Evolutionary conservation across 2,888 invertebrate species (phyloP), one percentile per base, ranked within the genome.

Genomic region (Pristionchus fissidentatus): DNA sequence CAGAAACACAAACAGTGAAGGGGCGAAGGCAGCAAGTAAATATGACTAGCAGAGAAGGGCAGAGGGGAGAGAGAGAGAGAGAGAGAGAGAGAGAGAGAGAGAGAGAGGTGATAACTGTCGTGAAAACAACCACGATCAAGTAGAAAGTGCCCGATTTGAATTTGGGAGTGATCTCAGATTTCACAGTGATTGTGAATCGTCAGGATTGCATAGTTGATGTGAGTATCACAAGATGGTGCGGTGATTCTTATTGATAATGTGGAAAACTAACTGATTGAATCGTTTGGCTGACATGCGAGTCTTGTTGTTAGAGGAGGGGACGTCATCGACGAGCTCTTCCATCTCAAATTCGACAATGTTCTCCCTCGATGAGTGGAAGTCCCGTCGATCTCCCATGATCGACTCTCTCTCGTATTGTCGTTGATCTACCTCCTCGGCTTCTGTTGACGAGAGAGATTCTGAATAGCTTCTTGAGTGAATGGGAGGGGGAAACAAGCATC

Each of bases 1-100:
- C 60, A 60, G 57, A 60, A 80, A 80, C 43, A 80, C 80, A 80
- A 80, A 80, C 80, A 60, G 35, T 49, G 49, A 43, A n/a, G 57
- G 57, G 57, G 57, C 57, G 57, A 57, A 57, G 62, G 62, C 62
- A 62, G 35, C 62, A 62, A 35, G 62, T 62, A 62, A 62, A 57
- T n/a, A 62, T 35, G 62, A 62, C 35, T 62, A 62, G n/a, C 35
- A 35, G 32, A 41, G 78, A 78, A 26, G 49, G 78, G 29, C 41
- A 78, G 32, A 8, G 78, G 52, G 32, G 15, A 29, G 35, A 43
- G n/a, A 32, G 52, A 32, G 32, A n/a, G 52, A 41, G 32, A n/a
- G 32, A 43, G 46, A 38, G 32, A 32, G 52, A 32, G 32, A n/a
- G 52, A 41, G 32, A n/a, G 32, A 43, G 46, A 38, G 22, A 62